Conservation (phyloP, 1,140 invertebrate species). For the Drosophila seguyi region DNA sequence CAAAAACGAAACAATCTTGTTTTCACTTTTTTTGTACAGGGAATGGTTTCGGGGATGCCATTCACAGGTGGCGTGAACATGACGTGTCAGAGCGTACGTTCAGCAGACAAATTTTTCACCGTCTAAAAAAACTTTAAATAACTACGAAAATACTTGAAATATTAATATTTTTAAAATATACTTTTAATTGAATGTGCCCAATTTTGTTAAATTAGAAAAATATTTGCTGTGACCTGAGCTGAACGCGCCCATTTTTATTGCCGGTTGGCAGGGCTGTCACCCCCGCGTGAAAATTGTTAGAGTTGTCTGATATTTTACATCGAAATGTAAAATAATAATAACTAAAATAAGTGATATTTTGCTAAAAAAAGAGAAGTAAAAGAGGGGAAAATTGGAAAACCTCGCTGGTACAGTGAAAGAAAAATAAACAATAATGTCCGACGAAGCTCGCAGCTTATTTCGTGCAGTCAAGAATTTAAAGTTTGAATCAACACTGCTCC, state of each 20-base stretch:
- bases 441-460: too few relatives aligned
- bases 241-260: slow-evolving; percentile 46
- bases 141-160: neutral
- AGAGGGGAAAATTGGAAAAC: too few relatives aligned
- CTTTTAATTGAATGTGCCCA: fast-evolving
- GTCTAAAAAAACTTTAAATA: neutral
- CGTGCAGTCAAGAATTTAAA: too few relatives aligned
- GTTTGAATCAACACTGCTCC: too few relatives aligned
- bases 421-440: too few relatives aligned
- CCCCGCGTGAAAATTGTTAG: neutral
- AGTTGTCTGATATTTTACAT: too few relatives aligned
- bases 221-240: slow-evolving; percentile 14
- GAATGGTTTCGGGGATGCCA: slow-evolving; percentile 56
- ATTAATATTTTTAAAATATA: too few relatives aligned
- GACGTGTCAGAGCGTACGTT: slow-evolving; percentile 73
- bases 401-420: too few relatives aligned
- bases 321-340: too few relatives aligned
- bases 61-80: slow-evolving; percentile 64
- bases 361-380: too few relatives aligned
- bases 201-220: neutral
- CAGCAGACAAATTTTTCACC: slow-evolving; percentile 22
- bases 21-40: slow-evolving; percentile 74
- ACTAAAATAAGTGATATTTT: too few relatives aligned
- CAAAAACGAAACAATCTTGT: slow-evolving; percentile 64
- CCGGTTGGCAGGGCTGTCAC: slow-evolving; percentile 68